phyloP scores from a whole-genome alignment of 1,140 invertebrate genomes.

The Riptortus pedestris region DNA sequence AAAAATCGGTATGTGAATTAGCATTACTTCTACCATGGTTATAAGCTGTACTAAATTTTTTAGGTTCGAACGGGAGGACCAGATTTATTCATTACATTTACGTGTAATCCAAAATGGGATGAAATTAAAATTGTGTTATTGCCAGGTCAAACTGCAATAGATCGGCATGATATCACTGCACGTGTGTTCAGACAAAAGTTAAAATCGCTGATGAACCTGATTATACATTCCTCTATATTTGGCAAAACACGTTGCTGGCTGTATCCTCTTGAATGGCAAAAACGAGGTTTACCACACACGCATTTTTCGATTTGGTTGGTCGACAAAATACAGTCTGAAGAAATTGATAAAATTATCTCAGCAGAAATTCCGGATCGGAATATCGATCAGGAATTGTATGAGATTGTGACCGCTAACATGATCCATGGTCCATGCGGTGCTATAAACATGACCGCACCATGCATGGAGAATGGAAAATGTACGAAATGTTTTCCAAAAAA shows the following conservation, averaged over 20 bases:
- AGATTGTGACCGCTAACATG: neutral
- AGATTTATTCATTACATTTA: slow-evolving; percentile 39
- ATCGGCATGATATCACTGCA: too few species aligned
- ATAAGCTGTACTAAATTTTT: too few species aligned
- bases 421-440: neutral
- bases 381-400: neutral
- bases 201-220: neutral
- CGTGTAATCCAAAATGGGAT: slow-evolving; percentile 42
- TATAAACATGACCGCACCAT: neutral
- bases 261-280: neutral
- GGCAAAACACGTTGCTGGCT: neutral
- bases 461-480: neutral
- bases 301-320: neutral
- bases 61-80: too few species aligned
- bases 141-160: too few species aligned
- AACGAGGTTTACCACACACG: too few species aligned
- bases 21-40: too few species aligned
- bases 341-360: too few species aligned
- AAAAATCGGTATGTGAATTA: too few species aligned
- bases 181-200: neutral
- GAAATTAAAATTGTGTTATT: too few species aligned
- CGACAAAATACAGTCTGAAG: neutral
- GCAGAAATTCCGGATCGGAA: neutral
- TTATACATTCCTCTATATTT: neutral
- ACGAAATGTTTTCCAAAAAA: too few species aligned